Evolutionary conservation across 2,113 vertebrate genomes (phyloP), one percentile per base, ranked within the genome.

Genomic region (Gambusia holbrooki): DNA sequence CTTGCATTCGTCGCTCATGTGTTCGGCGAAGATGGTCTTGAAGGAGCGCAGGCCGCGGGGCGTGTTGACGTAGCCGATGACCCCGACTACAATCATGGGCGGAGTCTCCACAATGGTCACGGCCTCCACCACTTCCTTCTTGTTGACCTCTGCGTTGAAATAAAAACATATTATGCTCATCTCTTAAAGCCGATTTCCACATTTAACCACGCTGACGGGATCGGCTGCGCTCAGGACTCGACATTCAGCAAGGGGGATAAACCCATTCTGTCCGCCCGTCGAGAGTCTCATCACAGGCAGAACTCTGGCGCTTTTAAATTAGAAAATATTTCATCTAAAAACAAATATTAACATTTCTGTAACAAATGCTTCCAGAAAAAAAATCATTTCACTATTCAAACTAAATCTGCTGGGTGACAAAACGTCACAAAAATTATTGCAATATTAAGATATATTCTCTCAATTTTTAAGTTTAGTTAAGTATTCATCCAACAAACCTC

Each of bases 71-170:
- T 99, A 99, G 0, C 98, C 97, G 65, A 97, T 95, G 0, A 99
- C 92, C 1, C 98, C 98, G 0, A 99, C 97, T 0, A 99, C 95
- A 0, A 99, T 94, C 98, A 99, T 99, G 77, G 98, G 98, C 0
- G 98, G 98, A 0, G 98, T 97, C 92, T 99, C 98, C 76, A 99
- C 92, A 1, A 99, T 94, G 35, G 97, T 99, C 33, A 99, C 97
- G 0, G 98, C 98, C 86, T 99, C 98, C 0, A 99, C 98, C 3
- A 99, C 98, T 73, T 99, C 98, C 77, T 99, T 99, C 88, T 99
- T 99, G 89, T 99, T 99, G 77, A 99, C 97, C 98, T 99, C 98
- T 99, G 88, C 1, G 72, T 11, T 58, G 51, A 35, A n/a, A 19
- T 11, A 17, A 65, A 9, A 66, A 54, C 13, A 30, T 0, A 5